Evolutionary conservation across 2,113 vertebrate species (phyloP).

Genomic region (Equus quagga): DNA sequence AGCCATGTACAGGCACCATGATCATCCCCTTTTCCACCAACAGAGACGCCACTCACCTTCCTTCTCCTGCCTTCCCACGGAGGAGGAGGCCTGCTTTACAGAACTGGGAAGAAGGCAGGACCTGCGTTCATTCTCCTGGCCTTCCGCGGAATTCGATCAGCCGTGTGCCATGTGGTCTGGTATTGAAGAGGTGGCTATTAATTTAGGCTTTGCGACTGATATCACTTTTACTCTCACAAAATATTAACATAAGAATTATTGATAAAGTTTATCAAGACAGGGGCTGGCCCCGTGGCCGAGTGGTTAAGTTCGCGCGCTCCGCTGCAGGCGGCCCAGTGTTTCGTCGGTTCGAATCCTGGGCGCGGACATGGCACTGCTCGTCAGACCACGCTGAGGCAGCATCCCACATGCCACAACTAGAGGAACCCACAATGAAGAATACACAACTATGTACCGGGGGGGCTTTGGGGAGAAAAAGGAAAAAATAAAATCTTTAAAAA

Average conservation of each 20-base stretch:
- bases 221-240: not conserved
- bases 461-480: no score
- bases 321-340: no score
- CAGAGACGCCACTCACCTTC: not conserved
- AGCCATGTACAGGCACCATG: not conserved
- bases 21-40: not conserved
- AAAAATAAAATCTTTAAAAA: no score
- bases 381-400: no score
- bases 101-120: not conserved
- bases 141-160: not conserved
- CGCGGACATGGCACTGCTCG: no score
- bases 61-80: not conserved
- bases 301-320: no score
- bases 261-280: not conserved
- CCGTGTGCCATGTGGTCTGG: not conserved
- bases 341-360: no score
- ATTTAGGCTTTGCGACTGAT: not conserved
- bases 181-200: not conserved
- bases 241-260: not conserved
- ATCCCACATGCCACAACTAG: no score
- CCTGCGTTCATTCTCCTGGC: not conserved
- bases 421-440: no score
- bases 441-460: no score
- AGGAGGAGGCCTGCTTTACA: not conserved
- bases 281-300: no score